Percentiles rank a stretch among this genome's conserved stretches.
Evolutionary conservation across 2,113 vertebrate genomes (phyloP).

Genomic region (Tetrao urogallus): DNA sequence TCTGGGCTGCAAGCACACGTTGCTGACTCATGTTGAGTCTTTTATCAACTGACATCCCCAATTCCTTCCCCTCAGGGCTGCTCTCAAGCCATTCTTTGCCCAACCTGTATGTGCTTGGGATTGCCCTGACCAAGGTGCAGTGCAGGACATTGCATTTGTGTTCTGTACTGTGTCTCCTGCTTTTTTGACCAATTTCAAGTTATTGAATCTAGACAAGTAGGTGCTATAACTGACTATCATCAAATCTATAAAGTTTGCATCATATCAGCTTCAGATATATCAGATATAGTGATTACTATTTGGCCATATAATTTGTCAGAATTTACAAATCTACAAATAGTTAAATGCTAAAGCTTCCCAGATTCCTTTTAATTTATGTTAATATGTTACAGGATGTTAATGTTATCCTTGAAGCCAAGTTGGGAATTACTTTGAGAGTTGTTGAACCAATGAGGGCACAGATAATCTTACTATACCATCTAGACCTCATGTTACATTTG

Average conservation of each 20-base stretch:
- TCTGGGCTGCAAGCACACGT: too few relatives aligned
- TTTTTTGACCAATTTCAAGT: not conserved
- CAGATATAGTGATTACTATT: not conserved
- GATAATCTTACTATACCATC: constrained; percentile 62
- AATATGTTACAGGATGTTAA: not conserved
- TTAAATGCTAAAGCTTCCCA: not conserved
- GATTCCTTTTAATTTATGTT: not conserved
- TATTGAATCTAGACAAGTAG: not conserved
- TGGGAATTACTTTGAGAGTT: constrained; percentile 35
- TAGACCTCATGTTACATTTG: constrained; percentile 70
- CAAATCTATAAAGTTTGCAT: not conserved
- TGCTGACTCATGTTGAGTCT: too few relatives aligned
- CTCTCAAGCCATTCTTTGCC: too few relatives aligned
- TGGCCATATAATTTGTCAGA: not conserved
- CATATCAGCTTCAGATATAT: not conserved
- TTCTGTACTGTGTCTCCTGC: not conserved
- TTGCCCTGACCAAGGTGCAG: too few relatives aligned
- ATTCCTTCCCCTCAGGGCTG: too few relatives aligned
- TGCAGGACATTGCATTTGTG: too few relatives aligned
- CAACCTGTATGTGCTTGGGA: too few relatives aligned
- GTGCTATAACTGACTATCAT: not conserved
- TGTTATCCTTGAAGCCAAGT: not conserved
- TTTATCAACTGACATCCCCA: too few relatives aligned
- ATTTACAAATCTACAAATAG: not conserved
- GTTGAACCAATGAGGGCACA: constrained; percentile 67